These are phyloP conservation scores for Psilanteris sp. DNA, from an alignment of 1,140 invertebrate genomes.

Conservation along the genomic window DNA sequence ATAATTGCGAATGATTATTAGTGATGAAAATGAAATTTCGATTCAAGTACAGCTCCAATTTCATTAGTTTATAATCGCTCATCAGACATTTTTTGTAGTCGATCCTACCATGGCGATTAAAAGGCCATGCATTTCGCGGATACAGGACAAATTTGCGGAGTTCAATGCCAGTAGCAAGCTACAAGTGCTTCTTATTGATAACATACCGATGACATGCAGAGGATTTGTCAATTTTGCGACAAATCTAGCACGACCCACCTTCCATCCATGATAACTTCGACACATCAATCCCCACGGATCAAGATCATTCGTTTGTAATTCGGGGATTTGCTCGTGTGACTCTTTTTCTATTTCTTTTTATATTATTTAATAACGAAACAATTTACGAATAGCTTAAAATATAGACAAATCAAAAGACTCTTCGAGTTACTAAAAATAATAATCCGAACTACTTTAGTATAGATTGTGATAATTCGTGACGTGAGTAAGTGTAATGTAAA, in stretches of 20 bases:
- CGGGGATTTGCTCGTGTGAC: slow-evolving; percentile 1
- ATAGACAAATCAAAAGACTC: no score
- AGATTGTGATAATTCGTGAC: no score
- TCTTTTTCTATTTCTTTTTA: slow-evolving; percentile 16
- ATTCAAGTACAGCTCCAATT: no score
- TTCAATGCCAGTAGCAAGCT: slow-evolving; percentile 60
- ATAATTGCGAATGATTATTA: no score
- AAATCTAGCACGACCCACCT: slow-evolving; percentile 53
- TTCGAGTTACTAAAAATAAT: no score
- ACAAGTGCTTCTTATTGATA: slow-evolving; percentile 61
- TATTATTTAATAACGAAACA: no score
- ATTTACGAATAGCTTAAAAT: no score
- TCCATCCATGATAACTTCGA: slow-evolving; percentile 48
- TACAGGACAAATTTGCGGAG: slow-evolving; percentile 55
- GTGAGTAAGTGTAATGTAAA: no score
- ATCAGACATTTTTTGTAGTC: slow-evolving; percentile 55
- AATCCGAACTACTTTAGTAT: no score
- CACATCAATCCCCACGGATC: slow-evolving; percentile 56
- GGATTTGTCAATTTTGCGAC: slow-evolving; percentile 53
- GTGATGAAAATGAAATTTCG: slow-evolving; percentile 4
- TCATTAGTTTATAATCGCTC: slow-evolving; percentile 42
- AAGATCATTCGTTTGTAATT: slow-evolving; percentile 50
- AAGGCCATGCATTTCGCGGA: slow-evolving; percentile 66
- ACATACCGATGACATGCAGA: slow-evolving; percentile 69
- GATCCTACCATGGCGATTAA: slow-evolving; percentile 58